Conservation (phyloP, 2,888 invertebrate species). For the Chydorus sphaericus region DNA sequence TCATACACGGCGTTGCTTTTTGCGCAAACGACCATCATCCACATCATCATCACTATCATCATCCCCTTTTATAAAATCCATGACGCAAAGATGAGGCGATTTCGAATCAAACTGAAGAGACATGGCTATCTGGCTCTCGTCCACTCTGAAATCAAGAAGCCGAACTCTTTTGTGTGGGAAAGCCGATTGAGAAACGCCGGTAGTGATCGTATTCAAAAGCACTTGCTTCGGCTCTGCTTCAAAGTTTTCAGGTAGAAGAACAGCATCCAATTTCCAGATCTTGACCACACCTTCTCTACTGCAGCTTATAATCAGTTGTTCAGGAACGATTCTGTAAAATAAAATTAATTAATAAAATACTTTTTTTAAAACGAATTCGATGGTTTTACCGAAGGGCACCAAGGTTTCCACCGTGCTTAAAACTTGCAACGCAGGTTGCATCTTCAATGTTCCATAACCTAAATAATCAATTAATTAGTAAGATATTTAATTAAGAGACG, state of each 20-base stretch:
- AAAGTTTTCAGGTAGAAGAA: background rate
- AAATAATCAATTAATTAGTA: background rate
- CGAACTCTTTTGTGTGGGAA: too few relatives aligned
- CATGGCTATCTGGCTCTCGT: background rate
- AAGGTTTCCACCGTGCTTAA: background rate
- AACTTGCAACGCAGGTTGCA: background rate
- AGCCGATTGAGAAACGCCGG: background rate
- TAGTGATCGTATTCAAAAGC: background rate
- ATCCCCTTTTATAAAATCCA: background rate
- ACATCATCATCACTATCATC: background rate
- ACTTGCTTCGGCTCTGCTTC: background rate
- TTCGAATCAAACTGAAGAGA: background rate
- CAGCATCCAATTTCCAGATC: background rate
- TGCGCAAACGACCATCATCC: too few relatives aligned
- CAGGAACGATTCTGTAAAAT: background rate
- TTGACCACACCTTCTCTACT: background rate
- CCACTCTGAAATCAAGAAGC: background rate
- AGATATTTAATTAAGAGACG: background rate
- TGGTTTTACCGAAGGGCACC: background rate
- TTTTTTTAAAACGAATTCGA: background rate
- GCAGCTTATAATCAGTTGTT: background rate
- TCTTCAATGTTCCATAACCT: background rate
- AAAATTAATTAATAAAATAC: background rate
- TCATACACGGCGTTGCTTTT: too few relatives aligned
- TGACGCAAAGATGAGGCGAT: background rate